phyloP scores from a whole-genome alignment of 2,113 vertebrate genomes.

The western clawed frog (Xenopus tropicalis) region DNA sequence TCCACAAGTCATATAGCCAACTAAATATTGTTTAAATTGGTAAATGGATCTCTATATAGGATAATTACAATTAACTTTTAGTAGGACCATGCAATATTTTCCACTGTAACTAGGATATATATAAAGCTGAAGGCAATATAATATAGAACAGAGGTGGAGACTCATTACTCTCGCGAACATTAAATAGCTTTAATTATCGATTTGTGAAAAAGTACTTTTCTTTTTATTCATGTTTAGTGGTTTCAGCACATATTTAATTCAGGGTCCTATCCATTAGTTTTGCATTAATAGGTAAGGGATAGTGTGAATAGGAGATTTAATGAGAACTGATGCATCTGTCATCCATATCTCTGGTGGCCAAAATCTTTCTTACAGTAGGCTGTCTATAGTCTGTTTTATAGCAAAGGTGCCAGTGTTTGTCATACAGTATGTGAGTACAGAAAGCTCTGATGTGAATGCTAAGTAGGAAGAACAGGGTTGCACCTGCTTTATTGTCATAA shows the following conservation, averaged over 20 bases:
- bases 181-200: conserved; percentile 10
- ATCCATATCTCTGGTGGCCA: conserved; percentile 3
- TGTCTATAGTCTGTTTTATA: not conserved
- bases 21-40: no score
- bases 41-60: no score
- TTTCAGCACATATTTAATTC: conserved; percentile 32
- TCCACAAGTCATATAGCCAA: no score
- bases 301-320: conserved; percentile 9
- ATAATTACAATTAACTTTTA: no score
- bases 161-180: not conserved
- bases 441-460: not conserved
- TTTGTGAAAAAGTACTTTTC: conserved; percentile 6
- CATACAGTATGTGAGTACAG: not conserved
- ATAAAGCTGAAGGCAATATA: not conserved
- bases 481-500: not conserved
- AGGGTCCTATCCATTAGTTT: conserved; percentile 12
- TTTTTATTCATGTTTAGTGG: conserved; percentile 28
- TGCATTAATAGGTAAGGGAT: conserved; percentile 12
- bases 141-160: not conserved
- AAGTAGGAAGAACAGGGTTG: not conserved
- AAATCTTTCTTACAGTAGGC: not conserved
- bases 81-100: no score
- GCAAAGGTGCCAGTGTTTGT: conserved; percentile 5
- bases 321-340: conserved; percentile 19
- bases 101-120: no score